These are phyloP conservation scores for Ectobius pallidus DNA, from an alignment of 2,888 invertebrate genomes.

Conservation along the genomic window DNA sequence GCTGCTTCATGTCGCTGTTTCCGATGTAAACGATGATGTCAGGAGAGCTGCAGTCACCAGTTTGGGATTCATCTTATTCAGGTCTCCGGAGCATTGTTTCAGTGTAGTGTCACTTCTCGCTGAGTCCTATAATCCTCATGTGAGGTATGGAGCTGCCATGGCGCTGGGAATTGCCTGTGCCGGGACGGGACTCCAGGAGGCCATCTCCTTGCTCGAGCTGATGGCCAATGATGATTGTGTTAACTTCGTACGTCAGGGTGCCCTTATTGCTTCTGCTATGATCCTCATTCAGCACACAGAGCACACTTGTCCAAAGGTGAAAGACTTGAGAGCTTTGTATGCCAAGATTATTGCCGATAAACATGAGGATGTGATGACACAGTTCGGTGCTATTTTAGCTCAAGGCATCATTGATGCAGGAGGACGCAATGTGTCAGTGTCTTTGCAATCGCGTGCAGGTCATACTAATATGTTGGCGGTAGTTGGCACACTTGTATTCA, in stretches of 20 bases:
- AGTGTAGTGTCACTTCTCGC: conserved; percentile 65
- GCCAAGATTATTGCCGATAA: conserved; percentile 65
- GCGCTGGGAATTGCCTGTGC: conserved; percentile 68
- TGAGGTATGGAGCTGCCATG: conserved; percentile 55
- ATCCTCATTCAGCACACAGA: conserved; percentile 66
- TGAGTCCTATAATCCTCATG: conserved; percentile 68
- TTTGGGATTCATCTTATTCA: conserved; percentile 55
- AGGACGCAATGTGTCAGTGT: conserved; percentile 64
- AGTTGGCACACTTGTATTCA: conserved; percentile 66
- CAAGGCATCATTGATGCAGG: conserved; percentile 63
- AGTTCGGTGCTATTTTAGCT: conserved; percentile 65
- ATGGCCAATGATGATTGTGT: conserved; percentile 66
- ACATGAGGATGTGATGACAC: conserved; percentile 68
- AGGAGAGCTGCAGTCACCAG: conserved; percentile 65
- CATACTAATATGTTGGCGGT: conserved; percentile 63
- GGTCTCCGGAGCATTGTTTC: conserved; percentile 63
- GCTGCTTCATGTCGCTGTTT: conserved; percentile 60
- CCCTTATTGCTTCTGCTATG: conserved; percentile 61
- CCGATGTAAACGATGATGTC: conserved; percentile 68
- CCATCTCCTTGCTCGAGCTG: conserved; percentile 63
- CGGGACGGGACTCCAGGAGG: conserved; percentile 64
- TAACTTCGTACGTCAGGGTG: conserved; percentile 67
- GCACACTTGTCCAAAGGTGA: conserved; percentile 61
- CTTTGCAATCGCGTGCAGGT: conserved; percentile 62
- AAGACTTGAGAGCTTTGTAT: conserved; percentile 62